A percentile compares a stretch with the other conserved stretches of the same genome.
Conservation (phyloP, 1,140 invertebrate species). For the Ylistrum balloti region DNA sequence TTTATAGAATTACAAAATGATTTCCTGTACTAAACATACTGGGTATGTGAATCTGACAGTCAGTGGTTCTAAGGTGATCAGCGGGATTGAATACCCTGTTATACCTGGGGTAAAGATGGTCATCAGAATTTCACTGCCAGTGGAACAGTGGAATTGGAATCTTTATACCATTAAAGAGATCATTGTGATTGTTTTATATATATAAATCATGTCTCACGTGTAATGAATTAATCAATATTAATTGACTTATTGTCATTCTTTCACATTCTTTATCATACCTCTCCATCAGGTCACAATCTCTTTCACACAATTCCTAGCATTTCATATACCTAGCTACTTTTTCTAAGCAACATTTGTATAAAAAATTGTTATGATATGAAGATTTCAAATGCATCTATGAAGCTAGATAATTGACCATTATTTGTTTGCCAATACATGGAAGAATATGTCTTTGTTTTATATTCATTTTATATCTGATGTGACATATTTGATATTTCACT, state of each 20-base stretch:
- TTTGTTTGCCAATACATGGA: not conserved
- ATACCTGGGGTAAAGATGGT: not conserved
- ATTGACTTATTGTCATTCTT: not conserved
- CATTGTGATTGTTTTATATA: not conserved
- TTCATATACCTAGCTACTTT: not conserved
- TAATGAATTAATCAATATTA: not conserved
- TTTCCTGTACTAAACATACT: too few relatives aligned
- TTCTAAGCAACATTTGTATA: not conserved
- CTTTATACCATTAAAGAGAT: too few relatives aligned
- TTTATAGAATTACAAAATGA: too few relatives aligned
- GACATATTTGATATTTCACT: slow-evolving; percentile 36
- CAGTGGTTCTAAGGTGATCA: too few relatives aligned
- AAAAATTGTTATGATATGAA: not conserved
- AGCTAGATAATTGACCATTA: not conserved
- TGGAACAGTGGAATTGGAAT: too few relatives aligned
- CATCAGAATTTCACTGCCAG: not conserved
- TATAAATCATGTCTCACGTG: not conserved
- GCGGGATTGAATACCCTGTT: too few relatives aligned
- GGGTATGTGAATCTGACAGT: too few relatives aligned
- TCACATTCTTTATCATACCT: not conserved
- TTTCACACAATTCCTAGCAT: not conserved
- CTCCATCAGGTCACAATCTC: not conserved
- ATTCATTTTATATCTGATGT: not conserved
- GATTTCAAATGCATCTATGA: not conserved
- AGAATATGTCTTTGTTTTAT: not conserved